These are phyloP conservation scores for Menura novaehollandiae DNA, from an alignment of 2,113 vertebrate species.

Conservation along the genomic window DNA sequence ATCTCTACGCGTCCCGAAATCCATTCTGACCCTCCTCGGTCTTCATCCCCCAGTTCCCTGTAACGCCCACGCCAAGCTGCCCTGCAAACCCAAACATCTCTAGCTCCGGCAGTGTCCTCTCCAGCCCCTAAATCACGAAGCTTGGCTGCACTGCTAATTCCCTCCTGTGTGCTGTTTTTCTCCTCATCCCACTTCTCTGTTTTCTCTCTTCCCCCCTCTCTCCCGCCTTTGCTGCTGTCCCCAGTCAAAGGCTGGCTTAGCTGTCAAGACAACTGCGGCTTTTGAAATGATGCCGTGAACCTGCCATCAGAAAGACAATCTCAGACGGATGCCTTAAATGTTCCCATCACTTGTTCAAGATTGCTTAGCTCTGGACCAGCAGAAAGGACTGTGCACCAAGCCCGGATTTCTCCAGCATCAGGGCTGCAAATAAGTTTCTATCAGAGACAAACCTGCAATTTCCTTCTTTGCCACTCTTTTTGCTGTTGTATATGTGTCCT, in stretches of 20 bases:
- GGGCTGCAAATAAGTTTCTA: constrained; percentile 25
- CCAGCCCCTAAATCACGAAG: neutral
- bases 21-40: neutral
- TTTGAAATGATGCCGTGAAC: neutral
- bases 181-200: neutral
- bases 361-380: neutral
- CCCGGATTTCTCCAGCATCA: neutral
- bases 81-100: neutral
- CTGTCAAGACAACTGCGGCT: constrained; percentile 28
- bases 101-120: neutral
- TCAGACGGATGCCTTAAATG: neutral
- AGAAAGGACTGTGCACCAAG: neutral
- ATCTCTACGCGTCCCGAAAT: neutral
- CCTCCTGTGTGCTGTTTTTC: neutral
- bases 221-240: neutral
- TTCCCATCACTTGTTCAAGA: neutral
- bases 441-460: constrained; percentile 20
- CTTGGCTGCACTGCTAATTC: neutral
- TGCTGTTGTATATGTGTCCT: neutral
- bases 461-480: constrained; percentile 13
- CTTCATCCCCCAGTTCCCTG: neutral
- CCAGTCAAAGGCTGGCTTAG: neutral
- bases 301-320: neutral
- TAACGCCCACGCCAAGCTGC: neutral
- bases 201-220: neutral